Evolutionary conservation across 2,797 vertebrate species (phyloP).

Genomic region (Tapera naevia): DNA sequence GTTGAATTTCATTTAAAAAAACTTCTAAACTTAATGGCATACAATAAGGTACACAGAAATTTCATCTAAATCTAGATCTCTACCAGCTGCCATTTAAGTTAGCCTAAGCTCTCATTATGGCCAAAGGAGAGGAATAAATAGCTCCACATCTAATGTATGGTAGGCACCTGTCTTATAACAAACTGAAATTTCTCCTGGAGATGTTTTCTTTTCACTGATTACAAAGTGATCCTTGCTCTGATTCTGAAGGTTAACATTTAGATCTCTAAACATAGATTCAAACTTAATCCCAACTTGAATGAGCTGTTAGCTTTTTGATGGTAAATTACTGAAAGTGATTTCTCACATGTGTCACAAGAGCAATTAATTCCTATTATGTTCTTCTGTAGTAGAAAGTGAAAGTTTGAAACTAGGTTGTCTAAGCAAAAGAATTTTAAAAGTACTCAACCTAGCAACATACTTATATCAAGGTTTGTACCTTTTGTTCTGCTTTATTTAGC

Average conservation of each 20-base stretch:
- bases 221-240: background rate
- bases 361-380: background rate
- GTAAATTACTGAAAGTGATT: background rate
- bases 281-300: background rate
- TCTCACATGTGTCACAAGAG: background rate
- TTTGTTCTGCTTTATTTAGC: background rate
- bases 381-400: background rate
- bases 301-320: background rate
- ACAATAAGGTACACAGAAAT: background rate
- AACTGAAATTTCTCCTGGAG: background rate
- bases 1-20: background rate
- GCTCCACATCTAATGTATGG: background rate
- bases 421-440: background rate
- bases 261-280: accelerated
- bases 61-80: conserved; percentile 11
- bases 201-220: background rate
- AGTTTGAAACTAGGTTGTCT: background rate
- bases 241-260: background rate
- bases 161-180: background rate
- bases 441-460: background rate
- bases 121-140: background rate
- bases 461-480: background rate
- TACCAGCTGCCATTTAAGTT: background rate
- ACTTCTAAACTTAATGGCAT: background rate
- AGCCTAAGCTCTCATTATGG: background rate